These are phyloP conservation scores for Tinea trinotella DNA, from an alignment of 2,888 invertebrate species.

Conservation along the genomic window DNA sequence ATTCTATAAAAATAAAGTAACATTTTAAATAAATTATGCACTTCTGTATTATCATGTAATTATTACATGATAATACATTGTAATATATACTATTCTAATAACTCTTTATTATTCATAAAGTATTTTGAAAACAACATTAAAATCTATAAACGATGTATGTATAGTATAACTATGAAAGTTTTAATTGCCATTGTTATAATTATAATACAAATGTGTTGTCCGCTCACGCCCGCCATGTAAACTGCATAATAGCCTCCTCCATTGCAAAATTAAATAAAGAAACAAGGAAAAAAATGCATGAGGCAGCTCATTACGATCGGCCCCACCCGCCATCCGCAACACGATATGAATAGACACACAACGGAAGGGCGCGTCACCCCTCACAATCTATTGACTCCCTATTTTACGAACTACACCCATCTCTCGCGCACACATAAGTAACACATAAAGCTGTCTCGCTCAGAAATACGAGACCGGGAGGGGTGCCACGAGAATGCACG, in stretches of 20 bases:
- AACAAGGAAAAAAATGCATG: conserved; percentile 59
- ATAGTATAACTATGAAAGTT: no score
- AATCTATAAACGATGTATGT: no score
- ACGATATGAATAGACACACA: conserved; percentile 40
- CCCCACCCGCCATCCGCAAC: conserved; percentile 56
- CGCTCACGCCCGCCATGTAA: conserved; percentile 52
- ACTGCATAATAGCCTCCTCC: conserved; percentile 64
- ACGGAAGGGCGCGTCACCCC: conserved; percentile 58
- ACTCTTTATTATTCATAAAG: no score
- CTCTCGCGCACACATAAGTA: conserved; percentile 31
- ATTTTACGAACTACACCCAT: conserved; percentile 41
- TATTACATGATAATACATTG: no score
- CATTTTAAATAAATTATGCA: no score
- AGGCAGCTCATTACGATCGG: conserved; percentile 42
- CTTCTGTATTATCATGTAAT: no score
- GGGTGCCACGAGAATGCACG: conserved; percentile 41
- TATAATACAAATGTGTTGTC: not conserved
- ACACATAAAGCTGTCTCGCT: conserved; percentile 31
- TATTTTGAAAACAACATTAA: no score
- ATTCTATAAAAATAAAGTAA: no score
- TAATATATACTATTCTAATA: no score
- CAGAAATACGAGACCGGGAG: conserved; percentile 44
- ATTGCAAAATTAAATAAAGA: conserved; percentile 67
- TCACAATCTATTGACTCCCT: conserved; percentile 61
- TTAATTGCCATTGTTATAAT: no score